Base-by-base conservation (phyloP, 2,888 invertebrate species). In the Enchytraeus crypticus region DNA sequence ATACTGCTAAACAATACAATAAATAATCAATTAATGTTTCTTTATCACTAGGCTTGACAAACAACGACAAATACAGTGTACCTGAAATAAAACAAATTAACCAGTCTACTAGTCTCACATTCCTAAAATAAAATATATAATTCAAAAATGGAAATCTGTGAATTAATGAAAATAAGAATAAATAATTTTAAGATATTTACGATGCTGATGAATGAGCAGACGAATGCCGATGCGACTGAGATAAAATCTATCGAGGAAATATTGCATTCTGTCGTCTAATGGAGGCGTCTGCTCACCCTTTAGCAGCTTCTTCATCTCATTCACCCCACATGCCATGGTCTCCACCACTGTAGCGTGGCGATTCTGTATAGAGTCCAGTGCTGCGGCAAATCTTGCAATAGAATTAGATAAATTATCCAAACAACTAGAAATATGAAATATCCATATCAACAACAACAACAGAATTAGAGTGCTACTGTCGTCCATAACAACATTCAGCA, bases 141-240 rank as follows among this genome's bases (percentile, higher is more conserved):
- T n/a, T n/a, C n/a, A n/a, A n/a, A n/a, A n/a, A n/a, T n/a, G n/a
- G n/a, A n/a, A n/a, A n/a, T n/a, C n/a, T n/a, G n/a, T n/a, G n/a
- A n/a, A n/a, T n/a, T n/a, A n/a, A n/a, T n/a, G n/a, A n/a, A n/a
- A n/a, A n/a, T n/a, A n/a, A n/a, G n/a, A n/a, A n/a, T n/a, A n/a
- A n/a, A n/a, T n/a, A 51, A 26, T 1, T 4, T 51, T 51, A 29
- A 51, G 14, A 27, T 5, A 51, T 30, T 57, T 3, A 96, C 95
- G 92, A 81, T 98, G 98, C 78, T 98, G 98, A 79, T 96, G 97
- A 70, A 99, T 97, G 53, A 99, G 85, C 97, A 98, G 98, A 73
- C 98, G 84, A 69, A 99, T 98, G 54, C 93, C 92, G 75, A 98
- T 96, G 57, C 98, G 85, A 65, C 93, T 97, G 90, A 99, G 95